Conservation (phyloP, 1,140 invertebrate species). For the Rhagoletis zephyria region DNA sequence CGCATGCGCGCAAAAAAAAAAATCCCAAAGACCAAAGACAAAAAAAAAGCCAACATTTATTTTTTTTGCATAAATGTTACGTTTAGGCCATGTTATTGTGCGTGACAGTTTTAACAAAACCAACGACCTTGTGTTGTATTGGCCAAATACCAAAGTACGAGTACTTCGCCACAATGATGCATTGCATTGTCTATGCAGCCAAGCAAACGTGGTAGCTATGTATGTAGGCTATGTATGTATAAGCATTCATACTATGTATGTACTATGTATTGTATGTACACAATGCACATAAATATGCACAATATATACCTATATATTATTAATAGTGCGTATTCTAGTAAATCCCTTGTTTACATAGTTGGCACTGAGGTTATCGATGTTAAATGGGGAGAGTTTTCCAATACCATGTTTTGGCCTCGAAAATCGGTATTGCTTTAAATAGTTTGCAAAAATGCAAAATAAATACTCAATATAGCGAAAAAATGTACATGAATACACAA, state of each 20-base stretch:
- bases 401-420: constrained; percentile 24
- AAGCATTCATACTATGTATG: not conserved
- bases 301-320: not conserved
- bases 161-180: not conserved
- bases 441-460: not conserved
- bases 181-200: not conserved
- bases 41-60: not conserved
- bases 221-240: not conserved
- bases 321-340: not conserved
- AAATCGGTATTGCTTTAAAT: constrained; percentile 11
- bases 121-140: constrained; percentile 50
- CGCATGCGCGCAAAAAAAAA: constrained; percentile 12
- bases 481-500: not conserved
- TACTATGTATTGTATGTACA: not conserved
- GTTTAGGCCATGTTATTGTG: constrained; percentile 50
- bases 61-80: constrained; percentile 30
- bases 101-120: constrained; percentile 49
- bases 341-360: not conserved
- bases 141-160: constrained; percentile 43
- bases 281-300: not conserved
- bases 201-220: too few relatives aligned
- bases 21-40: not conserved
- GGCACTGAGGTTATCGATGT: not conserved
- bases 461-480: not conserved
- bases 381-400: not conserved